A percentile compares a stretch with the other conserved stretches of the same genome.
Evolutionary conservation across 2,797 vertebrate genomes (phyloP).

Genomic region (Phyllotis vaccarum): DNA sequence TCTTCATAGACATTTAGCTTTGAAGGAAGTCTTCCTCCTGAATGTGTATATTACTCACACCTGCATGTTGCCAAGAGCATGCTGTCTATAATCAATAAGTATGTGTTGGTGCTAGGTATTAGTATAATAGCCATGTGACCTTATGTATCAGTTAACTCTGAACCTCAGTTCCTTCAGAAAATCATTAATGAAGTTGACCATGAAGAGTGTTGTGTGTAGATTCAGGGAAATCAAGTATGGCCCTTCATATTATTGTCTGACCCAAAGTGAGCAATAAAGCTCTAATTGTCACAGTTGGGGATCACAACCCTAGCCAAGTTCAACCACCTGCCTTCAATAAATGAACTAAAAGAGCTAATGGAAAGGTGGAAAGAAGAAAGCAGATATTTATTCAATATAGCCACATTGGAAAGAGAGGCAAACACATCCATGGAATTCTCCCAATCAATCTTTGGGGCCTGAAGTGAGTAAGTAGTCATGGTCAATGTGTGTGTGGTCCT

Average conservation of each 20-base stretch:
- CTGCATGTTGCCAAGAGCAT: background rate
- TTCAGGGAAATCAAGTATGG: background rate
- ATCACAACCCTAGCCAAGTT: background rate
- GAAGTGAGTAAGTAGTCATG: background rate
- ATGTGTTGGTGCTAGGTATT: background rate
- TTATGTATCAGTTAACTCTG: background rate
- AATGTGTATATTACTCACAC: background rate
- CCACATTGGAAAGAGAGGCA: background rate
- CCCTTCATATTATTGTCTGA: background rate
- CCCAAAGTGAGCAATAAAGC: background rate
- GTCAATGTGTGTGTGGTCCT: no score
- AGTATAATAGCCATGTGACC: slow-evolving; percentile 14
- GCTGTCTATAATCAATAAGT: background rate
- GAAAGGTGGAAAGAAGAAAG: background rate
- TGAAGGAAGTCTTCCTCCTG: background rate
- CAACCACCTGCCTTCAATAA: background rate
- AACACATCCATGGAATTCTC: background rate
- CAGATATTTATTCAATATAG: background rate
- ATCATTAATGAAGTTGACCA: slow-evolving; percentile 20
- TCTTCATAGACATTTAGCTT: slow-evolving; percentile 11
- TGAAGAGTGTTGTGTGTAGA: background rate
- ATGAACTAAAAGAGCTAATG: background rate
- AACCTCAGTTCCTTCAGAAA: slow-evolving; percentile 2
- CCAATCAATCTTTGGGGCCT: no score
- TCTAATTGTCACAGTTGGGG: background rate